phyloP scores from a whole-genome alignment of 2,888 invertebrate genomes.

The Netelia melanura region DNA sequence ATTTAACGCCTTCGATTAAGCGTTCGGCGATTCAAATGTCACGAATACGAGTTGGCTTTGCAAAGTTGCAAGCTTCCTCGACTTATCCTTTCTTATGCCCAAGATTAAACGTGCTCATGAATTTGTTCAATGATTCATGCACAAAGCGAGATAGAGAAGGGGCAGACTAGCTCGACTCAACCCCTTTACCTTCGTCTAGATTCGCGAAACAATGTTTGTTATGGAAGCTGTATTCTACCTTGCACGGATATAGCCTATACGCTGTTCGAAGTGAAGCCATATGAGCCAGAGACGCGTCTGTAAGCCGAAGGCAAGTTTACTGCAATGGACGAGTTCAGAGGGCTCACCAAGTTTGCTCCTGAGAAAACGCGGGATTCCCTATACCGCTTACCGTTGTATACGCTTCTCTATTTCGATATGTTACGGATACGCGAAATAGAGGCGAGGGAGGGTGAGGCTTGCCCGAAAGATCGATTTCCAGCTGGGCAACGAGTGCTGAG shows the following conservation, averaged over 20 bases:
- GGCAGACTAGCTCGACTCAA: conserved; percentile 24
- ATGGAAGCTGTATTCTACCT: conserved; percentile 54
- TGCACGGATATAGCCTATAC: not conserved
- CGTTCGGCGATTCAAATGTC: too few relatives aligned
- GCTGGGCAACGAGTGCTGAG: conserved; percentile 1
- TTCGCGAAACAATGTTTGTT: conserved; percentile 66
- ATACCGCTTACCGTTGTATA: conserved; percentile 8
- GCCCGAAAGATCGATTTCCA: not conserved
- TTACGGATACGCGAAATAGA: conserved; percentile 17
- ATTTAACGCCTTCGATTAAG: too few relatives aligned
- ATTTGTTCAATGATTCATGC: conserved; percentile 50
- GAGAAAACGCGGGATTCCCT: conserved; percentile 67
- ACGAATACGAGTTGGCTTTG: not conserved
- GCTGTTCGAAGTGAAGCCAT: conserved; percentile 5
- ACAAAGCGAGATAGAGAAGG: conserved; percentile 24
- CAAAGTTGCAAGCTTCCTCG: conserved; percentile 21
- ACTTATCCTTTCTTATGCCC: conserved; percentile 15
- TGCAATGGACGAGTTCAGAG: conserved; percentile 74
- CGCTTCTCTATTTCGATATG: conserved; percentile 36
- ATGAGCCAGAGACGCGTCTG: conserved; percentile 24
- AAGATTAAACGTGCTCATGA: conserved; percentile 37
- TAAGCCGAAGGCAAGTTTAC: conserved; percentile 68
- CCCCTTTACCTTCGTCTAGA: conserved; percentile 57
- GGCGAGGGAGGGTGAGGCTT: not conserved
- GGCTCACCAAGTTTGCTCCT: conserved; percentile 75